Conservation (phyloP, 2,888 invertebrate species). For the Vesta saturnalis region DNA sequence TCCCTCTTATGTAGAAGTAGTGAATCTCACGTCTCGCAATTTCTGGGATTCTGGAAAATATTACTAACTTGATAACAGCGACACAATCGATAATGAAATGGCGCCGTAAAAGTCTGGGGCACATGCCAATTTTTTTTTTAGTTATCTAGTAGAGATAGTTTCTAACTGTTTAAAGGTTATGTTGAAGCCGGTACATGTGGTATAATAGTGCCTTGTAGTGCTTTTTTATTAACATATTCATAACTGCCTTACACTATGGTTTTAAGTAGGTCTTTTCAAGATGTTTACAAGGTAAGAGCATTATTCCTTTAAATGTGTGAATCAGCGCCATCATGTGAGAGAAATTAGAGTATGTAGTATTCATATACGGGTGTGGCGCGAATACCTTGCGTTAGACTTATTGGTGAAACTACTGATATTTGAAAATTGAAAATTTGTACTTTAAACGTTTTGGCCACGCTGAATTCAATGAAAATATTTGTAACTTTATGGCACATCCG, state of each 20-base stretch:
- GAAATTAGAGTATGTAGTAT: background rate
- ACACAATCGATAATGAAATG: constrained; percentile 28
- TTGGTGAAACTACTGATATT: too few species aligned
- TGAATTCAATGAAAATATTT: too few species aligned
- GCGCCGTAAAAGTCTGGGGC: constrained; percentile 17
- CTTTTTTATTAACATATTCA: background rate
- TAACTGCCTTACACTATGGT: background rate
- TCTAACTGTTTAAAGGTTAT: background rate
- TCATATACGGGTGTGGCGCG: too few species aligned
- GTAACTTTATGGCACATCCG: too few species aligned
- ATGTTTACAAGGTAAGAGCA: background rate
- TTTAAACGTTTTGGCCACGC: too few species aligned
- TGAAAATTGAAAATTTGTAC: too few species aligned
- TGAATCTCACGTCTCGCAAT: background rate
- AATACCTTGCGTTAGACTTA: too few species aligned
- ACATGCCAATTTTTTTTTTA: constrained; percentile 8
- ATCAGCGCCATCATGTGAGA: background rate
- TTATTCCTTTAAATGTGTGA: background rate
- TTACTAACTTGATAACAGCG: constrained; percentile 9
- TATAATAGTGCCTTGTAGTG: constrained; percentile 4
- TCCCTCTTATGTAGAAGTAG: too few species aligned
- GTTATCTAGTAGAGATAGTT: background rate
- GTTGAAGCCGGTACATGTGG: background rate
- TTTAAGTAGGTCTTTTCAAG: background rate
- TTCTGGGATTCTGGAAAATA: constrained; percentile 13